A percentile compares a stretch with the other conserved stretches of the same genome.
These are phyloP conservation scores for Vannuccia rotundouncinata DNA, from an alignment of 2,888 invertebrate genomes.

Conservation along the genomic window DNA sequence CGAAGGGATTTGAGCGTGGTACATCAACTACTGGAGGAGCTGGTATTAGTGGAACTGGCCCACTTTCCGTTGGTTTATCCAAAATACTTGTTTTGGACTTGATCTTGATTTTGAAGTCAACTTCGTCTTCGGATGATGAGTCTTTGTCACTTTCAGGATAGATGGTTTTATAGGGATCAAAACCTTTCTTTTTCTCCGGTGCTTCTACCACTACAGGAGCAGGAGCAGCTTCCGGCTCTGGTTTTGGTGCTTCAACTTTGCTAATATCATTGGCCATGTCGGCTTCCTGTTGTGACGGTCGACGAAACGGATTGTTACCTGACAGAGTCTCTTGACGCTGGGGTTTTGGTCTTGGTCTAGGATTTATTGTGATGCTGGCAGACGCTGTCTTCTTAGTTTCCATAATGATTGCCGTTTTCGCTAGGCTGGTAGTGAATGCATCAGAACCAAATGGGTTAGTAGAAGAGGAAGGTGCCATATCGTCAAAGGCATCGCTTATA, in stretches of 20 bases:
- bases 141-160: constrained; percentile 64
- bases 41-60: constrained; percentile 49
- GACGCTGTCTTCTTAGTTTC: neutral
- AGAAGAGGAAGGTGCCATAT: neutral
- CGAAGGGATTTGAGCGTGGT: neutral
- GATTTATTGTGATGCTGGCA: neutral
- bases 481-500: neutral
- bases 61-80: constrained; percentile 52
- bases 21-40: constrained; percentile 27
- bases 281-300: constrained; percentile 24
- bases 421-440: neutral
- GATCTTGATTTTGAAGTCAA: constrained; percentile 55
- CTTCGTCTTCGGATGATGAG: constrained; percentile 58
- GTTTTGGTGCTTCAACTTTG: neutral
- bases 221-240: neutral
- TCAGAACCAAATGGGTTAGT: constrained; percentile 30
- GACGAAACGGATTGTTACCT: constrained; percentile 38
- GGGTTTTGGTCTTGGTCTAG: constrained; percentile 37
- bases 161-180: constrained; percentile 34
- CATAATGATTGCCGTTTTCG: neutral
- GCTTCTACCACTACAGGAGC: neutral
- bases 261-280: neutral
- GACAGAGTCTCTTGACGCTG: constrained; percentile 36
- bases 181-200: neutral
- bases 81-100: constrained; percentile 42